These are phyloP conservation scores for Notoglanidium macrostoma DNA, from an alignment of 2,797 vertebrate species.

Conservation along the genomic window DNA sequence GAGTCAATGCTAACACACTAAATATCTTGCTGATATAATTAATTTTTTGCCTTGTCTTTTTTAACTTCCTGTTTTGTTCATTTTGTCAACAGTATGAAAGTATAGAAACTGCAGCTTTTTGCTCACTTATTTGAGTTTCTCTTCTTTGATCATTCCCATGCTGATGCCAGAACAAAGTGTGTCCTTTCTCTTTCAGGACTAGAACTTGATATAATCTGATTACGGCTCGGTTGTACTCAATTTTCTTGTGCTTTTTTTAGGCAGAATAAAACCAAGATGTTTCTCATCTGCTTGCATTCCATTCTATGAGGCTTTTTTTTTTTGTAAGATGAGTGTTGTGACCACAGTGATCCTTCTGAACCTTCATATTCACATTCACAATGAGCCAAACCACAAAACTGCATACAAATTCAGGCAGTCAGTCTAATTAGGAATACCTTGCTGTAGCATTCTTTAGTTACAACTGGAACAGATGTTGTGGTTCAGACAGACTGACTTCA, in stretches of 20 bases:
- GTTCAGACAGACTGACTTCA: conserved; percentile 18
- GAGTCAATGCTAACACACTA: not conserved
- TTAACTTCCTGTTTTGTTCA: not conserved
- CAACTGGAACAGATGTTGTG: not conserved
- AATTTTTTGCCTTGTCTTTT: no score
- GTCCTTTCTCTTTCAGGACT: not conserved
- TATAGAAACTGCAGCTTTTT: not conserved
- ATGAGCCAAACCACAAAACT: not conserved
- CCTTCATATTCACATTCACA: not conserved
- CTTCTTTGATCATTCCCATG: not conserved
- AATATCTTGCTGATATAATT: not conserved
- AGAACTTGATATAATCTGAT: not conserved
- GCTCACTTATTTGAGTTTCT: not conserved
- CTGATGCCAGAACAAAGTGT: not conserved
- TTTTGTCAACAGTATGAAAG: no score
- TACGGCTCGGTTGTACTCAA: not conserved
- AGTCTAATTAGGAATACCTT: not conserved
- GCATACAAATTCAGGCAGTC: not conserved
- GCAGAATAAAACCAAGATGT: not conserved
- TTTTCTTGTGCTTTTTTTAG: not conserved
- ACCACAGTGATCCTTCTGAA: not conserved
- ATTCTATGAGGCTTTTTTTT: not conserved
- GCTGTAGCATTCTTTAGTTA: not conserved
- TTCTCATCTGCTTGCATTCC: conserved; percentile 9
- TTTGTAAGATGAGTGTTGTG: not conserved